A percentile compares a stretch with the other conserved stretches of the same genome.
Conservation (phyloP, 2,113 vertebrate genomes). For the Sterrhoptilus dennistouni region DNA sequence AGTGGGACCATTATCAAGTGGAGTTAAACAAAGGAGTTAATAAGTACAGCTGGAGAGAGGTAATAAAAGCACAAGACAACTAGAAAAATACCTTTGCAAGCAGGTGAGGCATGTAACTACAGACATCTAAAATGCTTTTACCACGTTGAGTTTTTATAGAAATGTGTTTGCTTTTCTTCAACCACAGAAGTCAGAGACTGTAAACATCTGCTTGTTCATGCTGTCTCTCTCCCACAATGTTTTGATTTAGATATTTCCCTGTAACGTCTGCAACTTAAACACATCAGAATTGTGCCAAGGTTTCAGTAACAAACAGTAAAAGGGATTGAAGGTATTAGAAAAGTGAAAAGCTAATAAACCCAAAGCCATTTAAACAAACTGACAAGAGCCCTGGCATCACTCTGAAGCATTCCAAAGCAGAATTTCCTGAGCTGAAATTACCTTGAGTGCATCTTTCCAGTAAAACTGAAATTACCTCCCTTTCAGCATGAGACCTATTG, state of each 20-base stretch:
- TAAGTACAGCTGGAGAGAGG: background rate
- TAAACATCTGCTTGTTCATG: conserved; percentile 42
- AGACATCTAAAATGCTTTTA: background rate
- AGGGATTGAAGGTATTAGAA: background rate
- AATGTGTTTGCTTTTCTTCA: background rate
- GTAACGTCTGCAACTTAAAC: conserved; percentile 30
- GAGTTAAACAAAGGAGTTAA: background rate
- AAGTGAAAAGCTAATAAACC: background rate
- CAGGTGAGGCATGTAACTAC: background rate
- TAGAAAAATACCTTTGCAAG: background rate
- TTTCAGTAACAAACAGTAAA: background rate
- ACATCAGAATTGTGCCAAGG: conserved; percentile 25
- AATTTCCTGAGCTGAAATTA: background rate
- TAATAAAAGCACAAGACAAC: background rate
- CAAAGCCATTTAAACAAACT: background rate
- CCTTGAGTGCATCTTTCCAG: background rate
- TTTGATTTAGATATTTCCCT: conserved; percentile 52
- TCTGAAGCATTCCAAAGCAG: background rate
- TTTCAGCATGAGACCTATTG: background rate
- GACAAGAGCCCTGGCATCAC: background rate
- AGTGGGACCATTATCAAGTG: background rate
- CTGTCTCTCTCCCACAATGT: conserved; percentile 44
- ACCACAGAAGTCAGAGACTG: conserved; percentile 13
- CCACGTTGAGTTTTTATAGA: background rate
- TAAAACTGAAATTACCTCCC: background rate